A percentile compares a stretch with the other conserved stretches of the same genome.
Evolutionary conservation across 1,140 invertebrate genomes (phyloP).

Genomic region (Coptotermes formosanus): DNA sequence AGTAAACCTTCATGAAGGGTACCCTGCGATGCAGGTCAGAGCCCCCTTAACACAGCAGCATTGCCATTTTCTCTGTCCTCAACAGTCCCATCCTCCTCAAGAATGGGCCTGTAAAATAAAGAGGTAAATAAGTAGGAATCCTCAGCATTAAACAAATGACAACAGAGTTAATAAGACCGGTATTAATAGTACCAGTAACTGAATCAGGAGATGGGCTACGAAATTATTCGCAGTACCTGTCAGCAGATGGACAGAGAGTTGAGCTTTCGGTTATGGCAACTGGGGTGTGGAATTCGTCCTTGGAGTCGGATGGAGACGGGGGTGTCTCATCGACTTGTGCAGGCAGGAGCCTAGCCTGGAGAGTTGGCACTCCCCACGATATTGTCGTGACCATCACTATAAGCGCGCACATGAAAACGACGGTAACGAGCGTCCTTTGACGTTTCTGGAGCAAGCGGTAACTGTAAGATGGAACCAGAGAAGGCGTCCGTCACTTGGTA

Average conservation of each 20-base stretch:
- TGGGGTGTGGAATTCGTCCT: not conserved
- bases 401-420: not conserved
- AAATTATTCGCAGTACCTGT: not conserved
- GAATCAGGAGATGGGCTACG: too few relatives aligned
- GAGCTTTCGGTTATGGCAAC: not conserved
- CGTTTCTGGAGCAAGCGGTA: not conserved
- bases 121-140: not conserved
- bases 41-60: conserved; percentile 11
- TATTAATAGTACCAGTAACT: too few relatives aligned
- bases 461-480: not conserved
- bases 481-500: too few relatives aligned
- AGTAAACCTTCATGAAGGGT: not conserved
- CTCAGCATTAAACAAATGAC: too few relatives aligned
- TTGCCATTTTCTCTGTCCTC: not conserved
- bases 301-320: not conserved
- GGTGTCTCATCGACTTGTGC: not conserved
- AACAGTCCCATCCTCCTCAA: not conserved
- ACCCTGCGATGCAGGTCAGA: not conserved
- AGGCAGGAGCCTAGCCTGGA: not conserved
- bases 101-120: not conserved
- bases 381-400: not conserved
- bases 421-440: not conserved
- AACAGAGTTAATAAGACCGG: too few relatives aligned
- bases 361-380: not conserved
- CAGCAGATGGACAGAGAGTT: not conserved